Evolutionary conservation across 2,797 vertebrate genomes (phyloP), one percentile per base, ranked within the genome.

Genomic region (Myiothlypis chrysogaster): DNA sequence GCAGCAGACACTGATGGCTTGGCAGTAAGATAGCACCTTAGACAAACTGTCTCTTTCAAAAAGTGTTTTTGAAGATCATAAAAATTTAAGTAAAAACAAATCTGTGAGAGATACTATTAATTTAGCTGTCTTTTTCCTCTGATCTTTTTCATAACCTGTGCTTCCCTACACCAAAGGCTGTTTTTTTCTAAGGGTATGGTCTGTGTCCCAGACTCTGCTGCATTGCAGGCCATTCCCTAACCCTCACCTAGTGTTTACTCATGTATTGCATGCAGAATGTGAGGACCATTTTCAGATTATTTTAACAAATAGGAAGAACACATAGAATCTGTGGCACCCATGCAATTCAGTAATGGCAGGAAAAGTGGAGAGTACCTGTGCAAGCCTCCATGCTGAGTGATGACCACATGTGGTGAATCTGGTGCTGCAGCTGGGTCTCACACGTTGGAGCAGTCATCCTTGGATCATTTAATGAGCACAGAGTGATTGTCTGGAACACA

Each of bases 31-130:
- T 24, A 70, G 7, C 80, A 32, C 16, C 50, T 89, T 81, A 73
- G 79, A 41, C 53, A 57, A 44, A 76, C 6, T 56, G 39, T 85
- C 56, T 60, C 52, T 91, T 95, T 73, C 44, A 75, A 85, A 88
- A 82, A 43, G 44, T 91, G 32, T 44, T 89, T 92, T 73, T 28
- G 49, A 86, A 91, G 89, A 83, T 61, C 23, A 46, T 88, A 73
- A 69, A 86, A 72, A 80, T 16, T 89, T 56, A 78, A 82, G 81
- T 75, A 69, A 91, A 84, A 86, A 73, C 34, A 88, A 95, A 64
- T 46, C 30, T 10, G 4, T 63, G 66, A 56, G 34, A 83, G 50
- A 13, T 75, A 23, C 10, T 19, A 7, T 66, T 81, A 24, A 15
- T 79, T 63, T 12, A 27, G 18, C 8, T 22, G 7, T 47, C 56